Conservation (phyloP, 2,888 invertebrate species). For the Neria commutata region DNA sequence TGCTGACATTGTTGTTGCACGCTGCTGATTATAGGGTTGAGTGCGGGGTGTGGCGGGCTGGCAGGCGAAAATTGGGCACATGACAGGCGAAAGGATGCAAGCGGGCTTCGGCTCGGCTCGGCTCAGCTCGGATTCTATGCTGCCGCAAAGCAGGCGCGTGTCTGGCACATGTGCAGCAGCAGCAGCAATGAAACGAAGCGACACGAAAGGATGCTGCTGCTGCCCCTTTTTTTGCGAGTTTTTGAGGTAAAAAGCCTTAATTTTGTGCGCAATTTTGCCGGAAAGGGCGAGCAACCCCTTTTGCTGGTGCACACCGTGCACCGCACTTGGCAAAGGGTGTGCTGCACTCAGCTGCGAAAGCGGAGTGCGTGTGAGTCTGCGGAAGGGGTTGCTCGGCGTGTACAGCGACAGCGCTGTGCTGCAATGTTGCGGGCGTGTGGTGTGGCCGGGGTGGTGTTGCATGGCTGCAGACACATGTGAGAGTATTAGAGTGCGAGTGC, state of each 20-base stretch:
- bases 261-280: constrained; percentile 31
- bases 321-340: constrained; percentile 1
- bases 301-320: not conserved
- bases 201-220: constrained; percentile 50
- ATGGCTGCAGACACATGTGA: too few species aligned
- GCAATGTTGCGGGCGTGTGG: not conserved
- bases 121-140: constrained; percentile 14
- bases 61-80: constrained; percentile 3
- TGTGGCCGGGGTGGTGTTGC: constrained; percentile 7
- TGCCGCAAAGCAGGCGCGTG: constrained; percentile 40
- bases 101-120: constrained; percentile 15
- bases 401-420: not conserved
- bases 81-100: constrained; percentile 14
- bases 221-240: constrained; percentile 37
- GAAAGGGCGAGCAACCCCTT: not conserved
- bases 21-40: constrained; percentile 54
- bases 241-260: constrained; percentile 37
- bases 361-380: not conserved
- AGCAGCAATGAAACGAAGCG: constrained; percentile 4
- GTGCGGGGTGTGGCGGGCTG: constrained; percentile 9
- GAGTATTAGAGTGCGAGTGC: too few species aligned
- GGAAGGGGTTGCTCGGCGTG: too few species aligned
- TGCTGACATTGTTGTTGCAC: too few species aligned
- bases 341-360: not conserved
- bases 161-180: constrained; percentile 10